Base-by-base conservation (phyloP, 2,113 vertebrate genomes). In the Caretta caretta region DNA sequence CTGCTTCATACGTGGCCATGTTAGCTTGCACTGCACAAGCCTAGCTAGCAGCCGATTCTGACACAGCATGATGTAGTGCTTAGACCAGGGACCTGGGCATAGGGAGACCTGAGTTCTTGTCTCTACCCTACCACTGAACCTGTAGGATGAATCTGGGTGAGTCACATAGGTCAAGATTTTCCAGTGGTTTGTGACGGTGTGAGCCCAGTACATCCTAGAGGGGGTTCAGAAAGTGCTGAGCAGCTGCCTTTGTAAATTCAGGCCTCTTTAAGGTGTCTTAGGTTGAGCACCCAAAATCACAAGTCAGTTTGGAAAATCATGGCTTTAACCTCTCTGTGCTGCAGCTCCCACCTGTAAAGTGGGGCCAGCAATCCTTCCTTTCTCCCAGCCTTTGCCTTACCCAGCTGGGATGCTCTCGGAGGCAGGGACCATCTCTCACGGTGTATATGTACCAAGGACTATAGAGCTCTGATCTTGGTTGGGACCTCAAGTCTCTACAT, bases 321-420 rank as follows among this genome's bases (percentile, higher is more conserved):
- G 9, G 19, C 75, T 46, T 46, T 48, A 78, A 13, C 24, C 50
- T 29, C 81, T 85, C 38, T 48, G 84, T 16, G 62, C 84, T 80
- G 93, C 86, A 85, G 92, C 90, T 90, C 91, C 84, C 82, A 48
- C 24, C 35, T 92, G 76, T 85, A 88, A 72, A 92, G 49, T 84
- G 51, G 35, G 49, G 80, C 22, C 11, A 25, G 38, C 46, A 27
- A 38, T 38, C 19, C 17, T n/a, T 38, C 65, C 35, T 38, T 38
- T 72, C n/a, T 72, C 65, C 59, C 59, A 65, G 12, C n/a, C 69
- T 78, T 78, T 14, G 75, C 25, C 38, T 46, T 48, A 14, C 75
- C 42, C 25, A 48, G 42, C 19, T 10, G 24, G 38, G 42, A 46
- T 14, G 25, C 42, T 8, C 22, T 25, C 46, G 6, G 10, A 19